Conservation (phyloP, 2,113 vertebrate species). For the Microtus richardsoni region DNA sequence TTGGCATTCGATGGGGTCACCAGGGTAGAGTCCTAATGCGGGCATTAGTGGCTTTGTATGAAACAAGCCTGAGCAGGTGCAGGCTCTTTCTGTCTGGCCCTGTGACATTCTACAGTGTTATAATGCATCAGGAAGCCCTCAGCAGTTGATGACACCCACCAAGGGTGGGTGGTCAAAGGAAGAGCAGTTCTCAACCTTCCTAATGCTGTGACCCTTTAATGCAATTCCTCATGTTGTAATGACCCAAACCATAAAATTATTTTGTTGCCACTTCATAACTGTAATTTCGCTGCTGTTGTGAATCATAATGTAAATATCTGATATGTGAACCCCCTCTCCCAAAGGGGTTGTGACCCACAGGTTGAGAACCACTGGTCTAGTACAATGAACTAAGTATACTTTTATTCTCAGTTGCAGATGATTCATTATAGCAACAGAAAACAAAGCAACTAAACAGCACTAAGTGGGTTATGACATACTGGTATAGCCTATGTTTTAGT, state of each 20-base stretch:
- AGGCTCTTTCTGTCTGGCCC: not conserved
- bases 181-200: not conserved
- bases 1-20: not conserved
- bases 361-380: not conserved
- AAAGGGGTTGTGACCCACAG: no score
- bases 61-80: not conserved
- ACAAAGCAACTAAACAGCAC: not conserved
- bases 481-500: not conserved
- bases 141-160: no score
- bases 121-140: not conserved
- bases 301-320: not conserved
- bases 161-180: no score
- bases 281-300: not conserved
- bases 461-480: not conserved
- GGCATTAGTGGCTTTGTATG: not conserved
- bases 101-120: not conserved
- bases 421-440: slow-evolving; percentile 1
- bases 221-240: not conserved
- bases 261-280: not conserved
- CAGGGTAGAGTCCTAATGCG: not conserved
- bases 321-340: no score
- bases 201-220: not conserved
- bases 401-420: not conserved
- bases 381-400: not conserved
- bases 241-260: not conserved